Evolutionary conservation across 1,140 invertebrate species (phyloP).

Genomic region (Sitobion miscanthi): DNA sequence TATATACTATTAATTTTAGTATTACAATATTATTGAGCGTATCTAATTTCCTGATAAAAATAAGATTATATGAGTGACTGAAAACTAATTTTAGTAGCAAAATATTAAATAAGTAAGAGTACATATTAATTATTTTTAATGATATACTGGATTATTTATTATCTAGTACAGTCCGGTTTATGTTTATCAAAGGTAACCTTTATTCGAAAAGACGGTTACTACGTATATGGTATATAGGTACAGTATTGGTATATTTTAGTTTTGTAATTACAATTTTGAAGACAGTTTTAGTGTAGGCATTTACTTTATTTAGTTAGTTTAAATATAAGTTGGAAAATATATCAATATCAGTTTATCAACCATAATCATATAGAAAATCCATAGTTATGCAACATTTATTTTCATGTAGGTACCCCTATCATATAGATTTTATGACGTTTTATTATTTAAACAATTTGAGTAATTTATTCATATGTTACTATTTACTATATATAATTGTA

Average conservation of each 20-base stretch:
- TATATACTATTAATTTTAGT: neutral
- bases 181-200: neutral
- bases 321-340: neutral
- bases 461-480: neutral
- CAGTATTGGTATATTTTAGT: neutral
- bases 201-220: neutral
- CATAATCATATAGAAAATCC: neutral
- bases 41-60: neutral
- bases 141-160: neutral
- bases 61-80: neutral
- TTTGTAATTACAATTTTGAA: neutral
- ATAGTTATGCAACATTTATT: neutral
- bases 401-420: neutral
- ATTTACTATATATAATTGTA: neutral
- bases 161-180: neutral
- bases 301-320: neutral
- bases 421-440: neutral
- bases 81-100: neutral
- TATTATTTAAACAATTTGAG: neutral
- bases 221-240: neutral
- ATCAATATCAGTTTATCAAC: neutral
- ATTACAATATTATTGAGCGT: neutral
- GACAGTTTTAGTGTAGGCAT: neutral
- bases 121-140: neutral
- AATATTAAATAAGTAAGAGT: neutral